These are phyloP conservation scores for Eupithecia centaureata DNA, from an alignment of 2,888 invertebrate genomes.

Conservation along the genomic window DNA sequence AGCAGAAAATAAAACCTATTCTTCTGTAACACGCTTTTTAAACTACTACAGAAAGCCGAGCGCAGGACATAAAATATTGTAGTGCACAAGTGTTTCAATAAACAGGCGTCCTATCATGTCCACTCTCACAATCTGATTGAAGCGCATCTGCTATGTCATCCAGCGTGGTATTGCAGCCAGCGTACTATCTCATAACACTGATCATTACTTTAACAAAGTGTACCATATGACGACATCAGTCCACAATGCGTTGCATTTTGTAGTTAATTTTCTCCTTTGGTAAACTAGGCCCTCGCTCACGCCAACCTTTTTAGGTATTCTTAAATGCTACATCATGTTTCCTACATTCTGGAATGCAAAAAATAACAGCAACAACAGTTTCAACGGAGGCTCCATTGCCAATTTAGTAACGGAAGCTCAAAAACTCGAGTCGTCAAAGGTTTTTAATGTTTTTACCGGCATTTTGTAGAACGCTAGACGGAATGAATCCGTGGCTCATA, in stretches of 20 bases:
- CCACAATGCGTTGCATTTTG: background rate
- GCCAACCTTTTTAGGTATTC: background rate
- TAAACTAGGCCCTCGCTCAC: background rate
- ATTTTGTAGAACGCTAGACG: conserved; percentile 75
- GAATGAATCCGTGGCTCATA: conserved; percentile 78
- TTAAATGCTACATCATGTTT: conserved; percentile 23
- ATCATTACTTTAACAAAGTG: too few relatives aligned
- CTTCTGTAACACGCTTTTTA: too few relatives aligned
- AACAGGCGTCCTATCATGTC: too few relatives aligned
- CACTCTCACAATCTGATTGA: too few relatives aligned
- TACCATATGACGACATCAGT: background rate
- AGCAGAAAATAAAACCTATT: too few relatives aligned
- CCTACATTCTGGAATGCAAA: conserved; percentile 42
- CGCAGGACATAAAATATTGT: too few relatives aligned
- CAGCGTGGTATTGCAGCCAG: too few relatives aligned
- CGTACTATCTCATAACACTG: too few relatives aligned
- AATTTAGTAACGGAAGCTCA: conserved; percentile 82
- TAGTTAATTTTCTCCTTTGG: background rate
- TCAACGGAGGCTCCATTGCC: conserved; percentile 73
- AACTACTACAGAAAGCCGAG: too few relatives aligned
- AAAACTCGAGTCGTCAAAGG: conserved; percentile 71
- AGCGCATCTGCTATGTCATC: too few relatives aligned
- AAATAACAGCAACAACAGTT: conserved; percentile 59
- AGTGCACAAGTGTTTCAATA: too few relatives aligned
- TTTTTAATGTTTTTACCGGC: conserved; percentile 73